Base-by-base conservation (phyloP, 2,113 vertebrate genomes). In the Acinonyx jubatus region DNA sequence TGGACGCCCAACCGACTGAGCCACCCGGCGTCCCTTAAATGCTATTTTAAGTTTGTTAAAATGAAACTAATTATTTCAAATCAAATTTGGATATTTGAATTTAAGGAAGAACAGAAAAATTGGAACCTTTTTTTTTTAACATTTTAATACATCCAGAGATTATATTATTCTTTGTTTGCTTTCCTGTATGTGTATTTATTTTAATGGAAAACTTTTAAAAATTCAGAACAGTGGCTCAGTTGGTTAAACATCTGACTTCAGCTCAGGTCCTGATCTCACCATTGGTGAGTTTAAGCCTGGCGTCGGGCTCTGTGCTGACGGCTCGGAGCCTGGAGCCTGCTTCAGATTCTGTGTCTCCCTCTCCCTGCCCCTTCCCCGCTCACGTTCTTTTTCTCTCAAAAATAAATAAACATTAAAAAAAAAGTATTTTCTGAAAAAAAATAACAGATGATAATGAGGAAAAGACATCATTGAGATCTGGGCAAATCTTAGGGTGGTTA, bases 1-100 rank as follows among this genome's bases (percentile, higher is more conserved):
- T 45, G 45, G 45, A 9, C 1, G 7, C 45, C 45, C 45, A 45
- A 45, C 45, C 7, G 45, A 45, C 45, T 45, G 45, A 45, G 45
- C 45, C 45, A 9, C 45, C 7, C 0, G 1, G 45, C 1, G 7
- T 45, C 45, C 45, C 38, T 36, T 73, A 69, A 88, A 23, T 86
- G 63, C 14, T 79, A 41, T 57, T 78, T 96, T 55, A 89, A 45
- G 16, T 63, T 89, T 89, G 19, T 73, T 85, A 50, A 91, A 48
- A 86, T 66, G 21, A 91, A 85, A 50, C 45, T 52, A 81, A 18
- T 80, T 88, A 63, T 69, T 87, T 45, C 29, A 63, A 66, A 38
- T 91, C 50, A 82, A 79, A 97, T 88, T 41, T 80, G 27, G 36
- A 63, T 94, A 57, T 94, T 85, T 78, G 52, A 90, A 83, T 76